Conservation (phyloP, 2,888 invertebrate species). For the Tiliacea citrago region DNA sequence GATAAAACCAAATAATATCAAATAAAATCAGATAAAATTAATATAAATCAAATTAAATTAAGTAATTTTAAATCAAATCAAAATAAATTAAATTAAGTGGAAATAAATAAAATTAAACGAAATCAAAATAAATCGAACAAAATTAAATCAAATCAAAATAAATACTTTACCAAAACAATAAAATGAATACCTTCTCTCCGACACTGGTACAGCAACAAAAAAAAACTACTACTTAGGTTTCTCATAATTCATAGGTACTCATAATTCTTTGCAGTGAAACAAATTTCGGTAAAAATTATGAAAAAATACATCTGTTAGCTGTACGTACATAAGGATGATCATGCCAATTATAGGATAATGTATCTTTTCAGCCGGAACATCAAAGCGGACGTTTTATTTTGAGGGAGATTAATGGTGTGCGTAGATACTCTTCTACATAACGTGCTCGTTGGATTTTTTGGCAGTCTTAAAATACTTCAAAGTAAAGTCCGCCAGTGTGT, state of each 20-base stretch:
- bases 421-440: constrained; percentile 45
- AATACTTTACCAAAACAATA: background rate
- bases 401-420: constrained; percentile 60
- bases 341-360: constrained; percentile 65
- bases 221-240: background rate
- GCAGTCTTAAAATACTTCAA: constrained; percentile 59
- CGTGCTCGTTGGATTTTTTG: constrained; percentile 36
- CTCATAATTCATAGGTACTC: background rate
- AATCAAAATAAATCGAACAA: no score
- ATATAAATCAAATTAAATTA: no score
- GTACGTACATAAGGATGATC: constrained; percentile 51
- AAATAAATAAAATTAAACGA: no score
- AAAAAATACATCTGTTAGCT: constrained; percentile 52
- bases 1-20: no score
- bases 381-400: constrained; percentile 65
- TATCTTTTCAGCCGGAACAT: constrained; percentile 63
- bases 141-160: background rate
- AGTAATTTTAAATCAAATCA: no score
- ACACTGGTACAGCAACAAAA: background rate
- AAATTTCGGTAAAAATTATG: constrained; percentile 14
- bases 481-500: constrained; percentile 21
- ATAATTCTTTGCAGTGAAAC: constrained; percentile 26
- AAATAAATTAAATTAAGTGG: no score
- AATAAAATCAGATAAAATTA: no score
- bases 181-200: background rate